Base-by-base conservation (phyloP, 2,797 vertebrate genomes). In the Botia almorhae region DNA sequence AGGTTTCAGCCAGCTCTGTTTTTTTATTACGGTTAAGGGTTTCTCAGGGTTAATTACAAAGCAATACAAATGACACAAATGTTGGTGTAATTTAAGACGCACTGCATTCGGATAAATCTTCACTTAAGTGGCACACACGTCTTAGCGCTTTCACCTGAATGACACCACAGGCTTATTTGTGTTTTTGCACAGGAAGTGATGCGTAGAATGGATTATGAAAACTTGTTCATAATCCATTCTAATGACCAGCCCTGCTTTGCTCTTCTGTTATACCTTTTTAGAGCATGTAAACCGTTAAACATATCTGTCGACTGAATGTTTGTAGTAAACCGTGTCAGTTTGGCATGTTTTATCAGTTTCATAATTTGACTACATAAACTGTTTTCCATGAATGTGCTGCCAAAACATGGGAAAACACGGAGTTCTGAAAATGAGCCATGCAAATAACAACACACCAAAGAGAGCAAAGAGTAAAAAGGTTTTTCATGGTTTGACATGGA, bases 41-140 rank as follows among this genome's bases (percentile, higher is more conserved):
- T 65, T 60, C 53, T 43, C 43, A 33, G 0, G 76, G 76, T 82
- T 78, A 74, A 74, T 78, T 74, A 39, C 75, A 69, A 50, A 77
- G 60, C 29, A 33, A 67, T 21, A 56, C n/a, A 60, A 56, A 71
- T 4, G 51, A 46, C 56, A 26, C 11, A 61, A 26, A 56, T 21
- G 16, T 33, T 50, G 23, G 39, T 8, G 26, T n/a, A 17, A 36
- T 39, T 55, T 21, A 43, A 58, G 51, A 29, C 16, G 11, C 39
- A 10, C 23, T 46, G 69, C 33, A 14, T 29, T 76, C 29, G 68
- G 74, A 46, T 46, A 75, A 23, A 63, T 55, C 33, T 3, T 65
- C 7, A 53, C n/a, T 64, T 36, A 63, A 19, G 17, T 21, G 21
- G 19, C n/a, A 56, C 8, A 56, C 8, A 19, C 21, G 53, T n/a